Evolutionary conservation across 2,888 invertebrate genomes (phyloP).

Genomic region (Petrolisthes cinctipes): DNA sequence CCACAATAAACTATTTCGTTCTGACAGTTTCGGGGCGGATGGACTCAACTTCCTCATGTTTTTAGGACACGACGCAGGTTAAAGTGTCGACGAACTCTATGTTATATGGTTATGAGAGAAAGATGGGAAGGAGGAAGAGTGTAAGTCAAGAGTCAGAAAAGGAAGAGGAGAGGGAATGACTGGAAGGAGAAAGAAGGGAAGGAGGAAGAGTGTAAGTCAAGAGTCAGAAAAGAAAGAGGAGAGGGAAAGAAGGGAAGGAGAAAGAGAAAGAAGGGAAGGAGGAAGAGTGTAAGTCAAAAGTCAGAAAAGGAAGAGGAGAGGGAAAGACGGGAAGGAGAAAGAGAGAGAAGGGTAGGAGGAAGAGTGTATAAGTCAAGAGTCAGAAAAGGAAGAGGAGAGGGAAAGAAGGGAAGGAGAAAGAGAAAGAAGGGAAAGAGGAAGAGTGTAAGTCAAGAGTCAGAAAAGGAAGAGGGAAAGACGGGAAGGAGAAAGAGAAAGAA

Average conservation of each 20-base stretch:
- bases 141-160: neutral
- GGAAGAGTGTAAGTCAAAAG: neutral
- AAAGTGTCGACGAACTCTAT: no score
- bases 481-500: slow-evolving; percentile 1
- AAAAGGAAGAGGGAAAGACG: no score
- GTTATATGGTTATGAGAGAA: no score
- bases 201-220: neutral
- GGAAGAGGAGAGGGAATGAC: neutral
- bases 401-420: neutral
- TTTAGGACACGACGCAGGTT: no score
- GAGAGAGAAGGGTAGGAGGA: no score
- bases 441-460: neutral
- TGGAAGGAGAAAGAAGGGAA: neutral
- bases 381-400: neutral
- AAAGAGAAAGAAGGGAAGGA: neutral
- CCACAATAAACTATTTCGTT: no score
- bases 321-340: neutral
- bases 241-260: neutral
- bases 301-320: neutral
- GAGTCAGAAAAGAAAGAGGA: neutral
- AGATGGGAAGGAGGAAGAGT: neutral
- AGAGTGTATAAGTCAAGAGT: no score
- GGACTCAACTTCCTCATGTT: no score
- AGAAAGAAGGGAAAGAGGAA: neutral
- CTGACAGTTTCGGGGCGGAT: no score